Percentiles rank a stretch among this genome's conserved stretches.
Conservation (phyloP, 2,797 vertebrate species). For the Lerista edwardsae region DNA sequence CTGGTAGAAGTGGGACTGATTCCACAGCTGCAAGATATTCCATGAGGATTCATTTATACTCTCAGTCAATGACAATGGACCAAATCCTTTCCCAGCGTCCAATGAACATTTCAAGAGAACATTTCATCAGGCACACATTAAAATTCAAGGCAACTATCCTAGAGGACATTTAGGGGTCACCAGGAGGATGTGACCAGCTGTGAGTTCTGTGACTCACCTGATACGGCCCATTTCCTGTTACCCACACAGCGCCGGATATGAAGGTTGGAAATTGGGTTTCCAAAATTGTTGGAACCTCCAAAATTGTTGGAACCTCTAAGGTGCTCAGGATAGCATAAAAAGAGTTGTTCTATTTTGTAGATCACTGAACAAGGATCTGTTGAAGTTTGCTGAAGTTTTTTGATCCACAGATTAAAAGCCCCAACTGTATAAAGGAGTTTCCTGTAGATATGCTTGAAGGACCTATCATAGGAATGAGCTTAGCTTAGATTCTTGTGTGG, state of each 20-base stretch:
- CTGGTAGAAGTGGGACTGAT: not conserved
- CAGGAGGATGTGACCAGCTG: not conserved
- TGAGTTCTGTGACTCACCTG: not conserved
- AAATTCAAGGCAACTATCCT: not conserved
- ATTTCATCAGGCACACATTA: not conserved
- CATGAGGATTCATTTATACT: not conserved
- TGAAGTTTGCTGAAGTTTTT: no score
- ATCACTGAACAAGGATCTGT: no score
- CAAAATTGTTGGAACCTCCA: no score
- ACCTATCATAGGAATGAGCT: not conserved
- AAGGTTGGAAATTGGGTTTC: no score
- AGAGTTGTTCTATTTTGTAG: no score
- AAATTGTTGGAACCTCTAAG: no score
- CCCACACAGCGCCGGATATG: no score
- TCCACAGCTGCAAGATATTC: not conserved
- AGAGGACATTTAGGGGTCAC: not conserved
- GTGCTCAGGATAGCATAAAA: no score
- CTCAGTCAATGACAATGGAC: not conserved
- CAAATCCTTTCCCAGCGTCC: not conserved
- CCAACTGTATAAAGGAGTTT: no score
- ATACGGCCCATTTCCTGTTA: not conserved
- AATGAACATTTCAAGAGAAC: not conserved
- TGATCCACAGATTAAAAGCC: no score
- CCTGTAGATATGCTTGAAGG: no score
- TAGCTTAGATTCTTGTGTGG: not conserved